Evolutionary conservation across 2,113 vertebrate species (phyloP).

Genomic region (Hemiprocne comata): DNA sequence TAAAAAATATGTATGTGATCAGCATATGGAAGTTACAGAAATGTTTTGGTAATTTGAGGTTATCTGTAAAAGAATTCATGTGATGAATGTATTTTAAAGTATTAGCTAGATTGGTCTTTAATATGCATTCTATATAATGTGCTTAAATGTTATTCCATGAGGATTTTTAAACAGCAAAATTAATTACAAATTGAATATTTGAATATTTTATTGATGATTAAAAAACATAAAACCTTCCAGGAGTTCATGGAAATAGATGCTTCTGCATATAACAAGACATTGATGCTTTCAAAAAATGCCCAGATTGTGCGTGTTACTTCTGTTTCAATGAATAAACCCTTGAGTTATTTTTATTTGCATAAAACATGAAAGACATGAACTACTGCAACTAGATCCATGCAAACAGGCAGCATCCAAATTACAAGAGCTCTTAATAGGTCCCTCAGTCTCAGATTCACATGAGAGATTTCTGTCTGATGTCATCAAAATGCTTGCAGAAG

Average conservation of each 20-base stretch:
- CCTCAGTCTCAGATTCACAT: neutral
- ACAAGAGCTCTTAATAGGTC: neutral
- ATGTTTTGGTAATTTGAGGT: neutral
- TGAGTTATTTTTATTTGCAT: neutral
- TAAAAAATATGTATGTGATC: neutral
- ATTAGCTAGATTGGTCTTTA: neutral
- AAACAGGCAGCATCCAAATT: neutral
- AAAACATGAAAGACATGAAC: neutral
- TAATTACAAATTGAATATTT: conserved; percentile 50
- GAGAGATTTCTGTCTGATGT: neutral
- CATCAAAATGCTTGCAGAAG: neutral
- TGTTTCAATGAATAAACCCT: neutral
- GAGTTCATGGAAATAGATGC: conserved; percentile 7
- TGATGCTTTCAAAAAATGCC: neutral
- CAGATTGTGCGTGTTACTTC: neutral
- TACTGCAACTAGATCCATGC: neutral
- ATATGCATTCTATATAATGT: neutral
- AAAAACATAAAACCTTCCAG: conserved; percentile 44
- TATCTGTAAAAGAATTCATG: neutral
- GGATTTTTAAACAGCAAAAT: neutral
- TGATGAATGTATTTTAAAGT: neutral
- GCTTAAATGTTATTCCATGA: neutral
- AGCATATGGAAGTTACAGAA: neutral
- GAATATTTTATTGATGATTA: conserved; percentile 58
- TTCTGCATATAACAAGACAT: neutral